Percentiles rank a stretch among this genome's conserved stretches.
Evolutionary conservation across 2,797 vertebrate genomes (phyloP).

Genomic region (Sebastes wilsoni): DNA sequence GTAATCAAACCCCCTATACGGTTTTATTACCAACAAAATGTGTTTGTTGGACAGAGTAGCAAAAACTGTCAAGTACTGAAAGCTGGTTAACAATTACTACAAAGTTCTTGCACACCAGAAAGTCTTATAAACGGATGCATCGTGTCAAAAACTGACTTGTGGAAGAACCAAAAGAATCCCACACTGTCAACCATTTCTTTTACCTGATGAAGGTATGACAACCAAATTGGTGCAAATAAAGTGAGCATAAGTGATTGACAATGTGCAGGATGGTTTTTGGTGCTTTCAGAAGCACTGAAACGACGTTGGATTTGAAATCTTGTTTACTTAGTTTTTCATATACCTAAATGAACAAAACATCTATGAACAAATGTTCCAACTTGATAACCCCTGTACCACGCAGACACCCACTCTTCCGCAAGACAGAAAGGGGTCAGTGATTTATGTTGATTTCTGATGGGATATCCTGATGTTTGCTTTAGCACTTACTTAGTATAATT

Average conservation of each 20-base stretch:
- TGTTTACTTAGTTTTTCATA: background rate
- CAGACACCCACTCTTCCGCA: background rate
- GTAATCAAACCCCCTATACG: background rate
- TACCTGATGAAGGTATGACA: background rate
- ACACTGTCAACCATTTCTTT: background rate
- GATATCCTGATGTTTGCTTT: background rate
- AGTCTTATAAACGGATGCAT: background rate
- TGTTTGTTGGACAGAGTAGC: background rate
- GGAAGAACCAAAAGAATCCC: background rate
- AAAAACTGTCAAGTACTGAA: background rate
- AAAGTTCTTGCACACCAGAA: background rate
- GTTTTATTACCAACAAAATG: background rate
- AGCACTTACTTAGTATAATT: background rate
- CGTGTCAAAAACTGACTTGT: background rate
- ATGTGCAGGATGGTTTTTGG: background rate
- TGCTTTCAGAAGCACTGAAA: background rate
- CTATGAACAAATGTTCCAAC: background rate
- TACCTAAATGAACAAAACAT: background rate
- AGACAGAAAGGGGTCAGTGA: background rate
- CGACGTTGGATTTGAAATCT: background rate
- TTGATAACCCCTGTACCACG: background rate
- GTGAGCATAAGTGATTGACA: background rate
- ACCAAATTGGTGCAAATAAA: background rate
- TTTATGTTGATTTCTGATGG: background rate
- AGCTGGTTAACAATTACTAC: background rate